A percentile compares a stretch with the other conserved stretches of the same genome.
These are phyloP conservation scores for Salminus brasiliensis DNA, from an alignment of 2,113 vertebrate genomes.

Conservation along the genomic window DNA sequence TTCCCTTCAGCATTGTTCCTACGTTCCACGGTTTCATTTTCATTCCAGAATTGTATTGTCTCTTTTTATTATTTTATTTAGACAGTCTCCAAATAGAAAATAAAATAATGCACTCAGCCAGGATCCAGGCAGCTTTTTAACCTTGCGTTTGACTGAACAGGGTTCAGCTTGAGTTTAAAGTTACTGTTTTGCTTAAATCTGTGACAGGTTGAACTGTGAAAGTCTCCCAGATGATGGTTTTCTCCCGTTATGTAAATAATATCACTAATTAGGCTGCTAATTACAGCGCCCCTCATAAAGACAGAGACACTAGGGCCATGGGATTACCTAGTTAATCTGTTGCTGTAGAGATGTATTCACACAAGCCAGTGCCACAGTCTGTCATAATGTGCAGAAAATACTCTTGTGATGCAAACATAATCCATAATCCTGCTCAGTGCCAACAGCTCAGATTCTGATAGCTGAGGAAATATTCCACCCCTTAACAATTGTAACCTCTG, in stretches of 20 bases:
- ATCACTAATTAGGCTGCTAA: constrained; percentile 44
- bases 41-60: neutral
- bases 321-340: constrained; percentile 50
- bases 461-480: no score
- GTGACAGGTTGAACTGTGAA: constrained; percentile 33
- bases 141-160: no score
- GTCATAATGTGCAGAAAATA: constrained; percentile 39
- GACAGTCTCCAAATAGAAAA: neutral
- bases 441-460: neutral
- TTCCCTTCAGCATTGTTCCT: neutral
- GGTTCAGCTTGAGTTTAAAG: no score
- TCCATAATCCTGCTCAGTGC: neutral
- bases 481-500: no score
- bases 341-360: constrained; percentile 20
- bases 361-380: constrained; percentile 29
- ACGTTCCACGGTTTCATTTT: neutral
- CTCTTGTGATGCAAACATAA: neutral
- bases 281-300: constrained; percentile 48
- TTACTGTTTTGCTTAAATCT: constrained; percentile 21
- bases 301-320: constrained; percentile 21
- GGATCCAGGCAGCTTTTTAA: no score
- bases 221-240: constrained; percentile 37
- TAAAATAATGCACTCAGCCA: no score
- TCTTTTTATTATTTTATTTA: constrained; percentile 9
- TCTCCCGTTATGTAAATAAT: constrained; percentile 42